Conservation (phyloP, 2,113 vertebrate genomes). For the Syngnathus floridae region DNA sequence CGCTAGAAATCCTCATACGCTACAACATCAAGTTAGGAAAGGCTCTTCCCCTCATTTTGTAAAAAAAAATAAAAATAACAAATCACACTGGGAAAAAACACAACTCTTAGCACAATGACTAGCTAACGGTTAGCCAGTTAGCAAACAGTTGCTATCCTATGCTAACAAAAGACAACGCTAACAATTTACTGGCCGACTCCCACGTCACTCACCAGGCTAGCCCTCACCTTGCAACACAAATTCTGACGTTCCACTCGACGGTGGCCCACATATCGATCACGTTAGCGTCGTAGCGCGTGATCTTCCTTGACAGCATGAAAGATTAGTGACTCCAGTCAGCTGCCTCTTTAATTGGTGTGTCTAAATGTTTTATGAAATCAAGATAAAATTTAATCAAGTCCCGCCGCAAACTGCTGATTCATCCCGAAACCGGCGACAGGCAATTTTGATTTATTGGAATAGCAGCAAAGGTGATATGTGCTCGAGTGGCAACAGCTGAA, state of each 20-base stretch:
- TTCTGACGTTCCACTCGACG: too few species aligned
- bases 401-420: slow-evolving; percentile 60
- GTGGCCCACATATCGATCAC: slow-evolving; percentile 49
- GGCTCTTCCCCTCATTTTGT: background rate
- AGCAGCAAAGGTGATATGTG: slow-evolving; percentile 56
- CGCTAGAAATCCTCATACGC: too few species aligned
- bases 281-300: slow-evolving; percentile 48
- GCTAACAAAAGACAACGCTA: background rate
- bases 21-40: too few species aligned
- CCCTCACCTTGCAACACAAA: too few species aligned
- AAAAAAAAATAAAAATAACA: too few species aligned
- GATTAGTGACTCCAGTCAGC: slow-evolving; percentile 50
- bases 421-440: slow-evolving; percentile 43
- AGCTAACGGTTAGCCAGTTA: too few species aligned
- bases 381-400: slow-evolving; percentile 68
- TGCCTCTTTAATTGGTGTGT: slow-evolving; percentile 70
- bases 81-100: too few species aligned
- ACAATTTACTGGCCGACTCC: too few species aligned
- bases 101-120: too few species aligned
- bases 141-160: too few species aligned
- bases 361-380: slow-evolving; percentile 72
- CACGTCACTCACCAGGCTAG: background rate
- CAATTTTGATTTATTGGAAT: slow-evolving; percentile 63
- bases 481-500: slow-evolving; percentile 51
- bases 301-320: slow-evolving; percentile 56